Base-by-base conservation (phyloP, 1,140 invertebrate species). In the Mactra quadrangularis region DNA sequence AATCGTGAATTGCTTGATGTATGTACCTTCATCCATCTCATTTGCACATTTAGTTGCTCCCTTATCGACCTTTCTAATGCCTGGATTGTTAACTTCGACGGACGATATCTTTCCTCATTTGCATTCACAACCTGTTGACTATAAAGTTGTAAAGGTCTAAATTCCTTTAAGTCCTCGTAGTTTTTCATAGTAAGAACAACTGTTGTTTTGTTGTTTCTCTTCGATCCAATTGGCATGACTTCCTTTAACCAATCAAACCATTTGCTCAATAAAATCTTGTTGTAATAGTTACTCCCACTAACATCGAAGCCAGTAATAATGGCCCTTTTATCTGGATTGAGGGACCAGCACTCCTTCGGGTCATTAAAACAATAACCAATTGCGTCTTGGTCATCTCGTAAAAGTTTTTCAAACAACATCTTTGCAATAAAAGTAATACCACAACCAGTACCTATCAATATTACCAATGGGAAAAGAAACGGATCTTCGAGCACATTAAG, bases 111-210 rank as follows among this genome's bases (percentile, higher is more conserved):
- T 22, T 68, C 31, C 31, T 50, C 22, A 2, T 17, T 17, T 22
- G 64, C 64, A 50, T 68, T 41, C 0, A 68, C 64, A 27, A 68
- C 27, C 47, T 68, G 45, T 31, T 68, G 22, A 13, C 64, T 50
- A 15, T 68, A 68, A 19, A 29, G 31, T 4, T 50, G 7, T 7
- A 52, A 31, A 25, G 60, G 60, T 45, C 47, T 33, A 9, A 19
- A 19, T 45, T 13, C 6, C 1, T 45, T n/a, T 22, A 13, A 6
- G n/a, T 31, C 0, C 1, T 3, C 22, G 31, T 2, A 15, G 13
- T 68, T 41, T 29, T 50, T 3, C 3, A 68, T 15, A 11, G 27
- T 50, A 38, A 68, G 31, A 17, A 68, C 47, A 13, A 68, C 6
- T 22, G 41, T 50, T 9, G 47, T 38, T 0, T 68, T 68, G 31